Evolutionary conservation across 2,797 vertebrate species (phyloP).

Genomic region (Tamandua tetradactyla): DNA sequence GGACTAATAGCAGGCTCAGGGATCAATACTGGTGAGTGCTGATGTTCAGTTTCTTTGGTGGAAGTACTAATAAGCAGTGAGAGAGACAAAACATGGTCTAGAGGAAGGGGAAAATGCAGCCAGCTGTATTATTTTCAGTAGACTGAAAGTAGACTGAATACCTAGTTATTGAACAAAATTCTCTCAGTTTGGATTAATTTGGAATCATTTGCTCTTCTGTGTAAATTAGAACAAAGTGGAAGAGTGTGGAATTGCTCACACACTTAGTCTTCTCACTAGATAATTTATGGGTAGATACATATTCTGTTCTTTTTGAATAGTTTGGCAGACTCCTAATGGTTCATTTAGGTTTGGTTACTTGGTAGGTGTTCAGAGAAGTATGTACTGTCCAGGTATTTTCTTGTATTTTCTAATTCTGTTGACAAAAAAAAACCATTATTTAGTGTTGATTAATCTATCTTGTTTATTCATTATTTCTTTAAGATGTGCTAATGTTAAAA

Average conservation of each 20-base stretch:
- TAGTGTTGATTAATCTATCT: background rate
- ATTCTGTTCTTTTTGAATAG: background rate
- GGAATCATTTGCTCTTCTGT: rapidly evolving
- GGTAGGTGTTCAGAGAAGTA: background rate
- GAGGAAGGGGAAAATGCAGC: background rate
- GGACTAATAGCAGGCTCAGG: background rate
- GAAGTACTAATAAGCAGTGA: constrained; percentile 47
- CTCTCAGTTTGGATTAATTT: background rate
- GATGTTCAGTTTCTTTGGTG: constrained; percentile 44
- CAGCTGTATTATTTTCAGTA: background rate
- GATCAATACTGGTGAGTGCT: constrained; percentile 28
- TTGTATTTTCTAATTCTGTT: background rate
- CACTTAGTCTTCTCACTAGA: background rate
- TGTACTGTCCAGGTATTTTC: background rate
- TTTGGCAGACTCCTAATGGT: background rate
- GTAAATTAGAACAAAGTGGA: background rate
- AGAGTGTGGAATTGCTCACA: background rate
- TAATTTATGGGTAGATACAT: background rate
- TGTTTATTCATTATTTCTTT: background rate
- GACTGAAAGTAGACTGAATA: background rate
- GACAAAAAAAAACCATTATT: background rate
- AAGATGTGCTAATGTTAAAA: background rate
- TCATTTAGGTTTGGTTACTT: background rate
- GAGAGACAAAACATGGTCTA: background rate
- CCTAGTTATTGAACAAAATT: background rate